These are phyloP conservation scores for Sminthurides aquaticus DNA, from an alignment of 2,888 invertebrate genomes.

Conservation along the genomic window DNA sequence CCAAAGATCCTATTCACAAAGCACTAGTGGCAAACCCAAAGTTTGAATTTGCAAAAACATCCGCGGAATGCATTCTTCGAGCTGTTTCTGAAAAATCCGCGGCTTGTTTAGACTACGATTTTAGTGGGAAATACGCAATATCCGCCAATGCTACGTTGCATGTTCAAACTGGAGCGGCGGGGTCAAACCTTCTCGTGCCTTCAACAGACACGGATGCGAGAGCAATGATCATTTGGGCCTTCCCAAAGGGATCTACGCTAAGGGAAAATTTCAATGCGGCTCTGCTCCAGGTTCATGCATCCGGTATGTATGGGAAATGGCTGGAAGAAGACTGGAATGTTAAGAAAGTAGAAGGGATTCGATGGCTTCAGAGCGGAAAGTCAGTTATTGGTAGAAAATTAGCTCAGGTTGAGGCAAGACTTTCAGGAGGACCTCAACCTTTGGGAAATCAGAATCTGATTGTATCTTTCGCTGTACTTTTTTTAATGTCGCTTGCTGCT, in stretches of 20 bases:
- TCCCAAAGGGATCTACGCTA: conserved; percentile 16
- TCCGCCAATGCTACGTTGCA: conserved; percentile 10
- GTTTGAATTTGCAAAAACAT: conserved; percentile 1
- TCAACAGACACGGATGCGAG: conserved; percentile 12
- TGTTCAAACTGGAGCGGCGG: not conserved
- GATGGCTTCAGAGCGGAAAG: conserved; percentile 1
- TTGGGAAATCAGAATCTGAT: not conserved
- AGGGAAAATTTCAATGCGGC: not conserved
- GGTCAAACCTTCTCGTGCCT: not conserved
- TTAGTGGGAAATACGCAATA: conserved; percentile 20
- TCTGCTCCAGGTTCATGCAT: conserved; percentile 1
- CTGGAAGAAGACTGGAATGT: conserved; percentile 8
- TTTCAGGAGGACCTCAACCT: not conserved
- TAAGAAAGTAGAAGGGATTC: conserved; percentile 4
- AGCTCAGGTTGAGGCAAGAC: not conserved
- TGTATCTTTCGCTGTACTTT: no score
- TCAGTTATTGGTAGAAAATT: conserved; percentile 11
- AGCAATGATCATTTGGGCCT: conserved; percentile 20
- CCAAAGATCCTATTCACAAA: conserved; percentile 17
- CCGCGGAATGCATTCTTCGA: conserved; percentile 14
- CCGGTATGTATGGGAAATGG: conserved; percentile 16
- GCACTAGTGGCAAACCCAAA: conserved; percentile 4
- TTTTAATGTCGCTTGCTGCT: no score
- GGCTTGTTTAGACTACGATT: conserved; percentile 19
- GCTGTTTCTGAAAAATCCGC: conserved; percentile 9